Evolutionary conservation across 1,140 invertebrate genomes (phyloP), one percentile per base, ranked within the genome.

Genomic region (Leguminivora glycinivorella): DNA sequence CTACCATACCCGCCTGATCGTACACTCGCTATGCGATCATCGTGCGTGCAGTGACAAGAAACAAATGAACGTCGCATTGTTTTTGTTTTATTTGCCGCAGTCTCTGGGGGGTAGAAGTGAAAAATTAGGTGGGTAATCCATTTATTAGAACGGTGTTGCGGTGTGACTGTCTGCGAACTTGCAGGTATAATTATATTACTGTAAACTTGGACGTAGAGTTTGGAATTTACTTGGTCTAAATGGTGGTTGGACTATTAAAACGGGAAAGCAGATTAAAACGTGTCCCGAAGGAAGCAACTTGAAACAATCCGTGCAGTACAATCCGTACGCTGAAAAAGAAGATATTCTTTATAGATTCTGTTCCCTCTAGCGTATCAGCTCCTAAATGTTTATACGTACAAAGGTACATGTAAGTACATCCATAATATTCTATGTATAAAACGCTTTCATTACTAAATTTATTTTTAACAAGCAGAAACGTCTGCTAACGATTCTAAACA

Each of bases 41-140:
- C 26, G 58, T 63, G 58, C 58, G 66, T 43, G 66, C 10, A 24
- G 31, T 67, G 66, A 67, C 66, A 67, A 43, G 31, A 67, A 67
- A 67, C 66, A 67, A 67, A 67, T 67, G 66, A 67, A 40, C 31
- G 66, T 67, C 38, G 66, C 66, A 34, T 67, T 67, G 66, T 67
- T 67, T 38, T 67, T 43, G 38, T 63, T 63, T 63, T 63, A 63
- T 34, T 63, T 63, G 29, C 58, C 58, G 26, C 58, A 63, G 58
- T 63, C 58, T 63, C 58, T 29, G 58, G 58, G 56, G 58, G 58
- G 66, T 67, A 25, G 66, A 67, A 67, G 38, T 67, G 66, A 67
- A 67, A 67, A 67, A 40, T 67, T 40, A 40, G 66, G 34, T 24
- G 43, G 38, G 66, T 38, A 34, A 63, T 63, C 58, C 58, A 63